A percentile compares a stretch with the other conserved stretches of the same genome.
Evolutionary conservation across 2,888 invertebrate species (phyloP).

Genomic region (Plutella xylostella): DNA sequence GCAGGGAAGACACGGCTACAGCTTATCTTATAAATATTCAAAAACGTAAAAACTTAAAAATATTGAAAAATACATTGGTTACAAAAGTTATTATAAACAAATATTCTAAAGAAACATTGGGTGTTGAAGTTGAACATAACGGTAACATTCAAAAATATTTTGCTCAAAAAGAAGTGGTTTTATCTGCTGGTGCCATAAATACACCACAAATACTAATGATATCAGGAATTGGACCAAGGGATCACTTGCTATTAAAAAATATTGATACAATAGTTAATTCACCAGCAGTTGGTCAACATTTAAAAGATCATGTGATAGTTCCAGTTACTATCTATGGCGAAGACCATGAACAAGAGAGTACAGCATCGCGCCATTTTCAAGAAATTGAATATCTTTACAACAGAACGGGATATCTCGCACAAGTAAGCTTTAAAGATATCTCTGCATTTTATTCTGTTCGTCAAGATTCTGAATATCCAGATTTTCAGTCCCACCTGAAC

Average conservation of each 20-base stretch:
- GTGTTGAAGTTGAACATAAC: conserved; percentile 38
- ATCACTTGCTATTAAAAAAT: conserved; percentile 36
- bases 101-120: conserved; percentile 38
- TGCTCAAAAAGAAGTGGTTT: conserved; percentile 51
- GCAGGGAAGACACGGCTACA: conserved; percentile 53
- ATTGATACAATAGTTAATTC: conserved; percentile 42
- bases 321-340: conserved; percentile 41
- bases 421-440: conserved; percentile 67
- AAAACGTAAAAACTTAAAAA: conserved; percentile 36
- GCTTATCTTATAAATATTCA: conserved; percentile 45
- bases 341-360: conserved; percentile 26
- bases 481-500: conserved; percentile 32
- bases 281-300: conserved; percentile 59
- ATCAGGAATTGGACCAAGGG: conserved; percentile 59
- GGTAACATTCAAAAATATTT: conserved; percentile 24
- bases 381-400: conserved; percentile 56
- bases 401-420: conserved; percentile 57
- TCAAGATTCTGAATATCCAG: conserved; percentile 32
- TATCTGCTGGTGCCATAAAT: conserved; percentile 58
- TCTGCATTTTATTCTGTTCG: conserved; percentile 68
- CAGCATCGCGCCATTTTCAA: conserved; percentile 30
- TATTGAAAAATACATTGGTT: conserved; percentile 56
- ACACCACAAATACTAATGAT: conserved; percentile 61
- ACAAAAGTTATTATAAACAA: conserved; percentile 58
- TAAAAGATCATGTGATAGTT: conserved; percentile 61